These are phyloP conservation scores for Sisyra nigra DNA, from an alignment of 2,888 invertebrate genomes.

Conservation along the genomic window DNA sequence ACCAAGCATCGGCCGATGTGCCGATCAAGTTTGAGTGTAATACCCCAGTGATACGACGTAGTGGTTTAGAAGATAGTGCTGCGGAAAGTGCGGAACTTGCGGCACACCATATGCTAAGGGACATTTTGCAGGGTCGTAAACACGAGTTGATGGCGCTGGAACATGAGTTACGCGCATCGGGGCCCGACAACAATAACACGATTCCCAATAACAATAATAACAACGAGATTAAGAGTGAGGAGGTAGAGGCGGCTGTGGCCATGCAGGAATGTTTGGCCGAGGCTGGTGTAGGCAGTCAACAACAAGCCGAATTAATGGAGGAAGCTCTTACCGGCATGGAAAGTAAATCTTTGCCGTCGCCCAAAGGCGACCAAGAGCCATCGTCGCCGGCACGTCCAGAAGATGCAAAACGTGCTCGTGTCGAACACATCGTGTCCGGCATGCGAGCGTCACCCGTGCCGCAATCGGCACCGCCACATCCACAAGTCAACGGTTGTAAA, in stretches of 20 bases:
- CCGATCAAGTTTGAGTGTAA: conserved; percentile 26
- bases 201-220: conserved; percentile 37
- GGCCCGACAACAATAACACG: conserved; percentile 29
- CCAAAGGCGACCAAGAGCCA: conserved; percentile 35
- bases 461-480: conserved; percentile 27
- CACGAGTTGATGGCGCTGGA: conserved; percentile 57
- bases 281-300: conserved; percentile 35
- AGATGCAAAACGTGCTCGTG: conserved; percentile 81
- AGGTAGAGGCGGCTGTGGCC: conserved; percentile 27
- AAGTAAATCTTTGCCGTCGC: conserved; percentile 41
- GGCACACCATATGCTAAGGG: conserved; percentile 76
- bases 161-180: conserved; percentile 42
- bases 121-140: conserved; percentile 78
- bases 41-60: conserved; percentile 18
- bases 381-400: conserved; percentile 38
- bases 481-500: conserved; percentile 81
- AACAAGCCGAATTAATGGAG: conserved; percentile 35
- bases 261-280: conserved; percentile 47
- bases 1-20: conserved; percentile 22
- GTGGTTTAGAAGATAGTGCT: conserved; percentile 33
- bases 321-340: conserved; percentile 44
- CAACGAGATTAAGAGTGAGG: conserved; percentile 18
- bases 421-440: conserved; percentile 88
- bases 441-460: conserved; percentile 81
- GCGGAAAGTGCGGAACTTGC: conserved; percentile 29